Evolutionary conservation across 92 coral and sea anemone species (phyloP), one percentile per base, ranked within the genome.

Genomic region (Pocillopora meandrina): DNA sequence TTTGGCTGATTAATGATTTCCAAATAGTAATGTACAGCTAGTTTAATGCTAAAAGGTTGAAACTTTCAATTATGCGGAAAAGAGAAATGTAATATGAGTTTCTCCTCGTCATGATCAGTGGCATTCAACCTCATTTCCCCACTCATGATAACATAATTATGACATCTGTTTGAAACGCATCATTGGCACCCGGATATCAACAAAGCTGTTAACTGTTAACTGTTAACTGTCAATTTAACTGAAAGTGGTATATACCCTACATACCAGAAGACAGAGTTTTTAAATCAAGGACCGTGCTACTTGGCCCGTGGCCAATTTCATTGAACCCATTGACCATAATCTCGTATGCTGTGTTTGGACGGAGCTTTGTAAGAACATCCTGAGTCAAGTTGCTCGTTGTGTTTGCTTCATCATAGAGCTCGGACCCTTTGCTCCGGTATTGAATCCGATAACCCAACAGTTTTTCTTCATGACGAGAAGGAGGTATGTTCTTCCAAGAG

Each of bases 301-400:
- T 15, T 23, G 55, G 79, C 35, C 79, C 79, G 11, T 58, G 79
- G 34, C 79, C 79, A 33, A 75, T 59, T 75, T 31, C 47, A 26
- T 75, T 75, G 17, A 75, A 75, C 23, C 42, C 79, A 26, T 57
- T 75, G 23, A 75, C 47, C 23, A 20, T 18, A 15, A 74, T 74
- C 77, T 74, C 35, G 62, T 55, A 74, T 20, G 15, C 56, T 49
- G 79, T 75, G 2, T 26, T 7, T 70, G 74, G 52, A 23, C 13
- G 15, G 15, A 58, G 62, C 12, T 35, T 20, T 17, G 14, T 15
- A 14, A 75, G 7, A 17, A 75, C 47, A 58, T 23, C 66, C 49
- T 75, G 65, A 57, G 65, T 57, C 3, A 58, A 33, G 65, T 57
- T 75, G 8, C 47, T 75, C 16, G 79, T 75, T 1, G 60, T 52